Base-by-base conservation (phyloP, 1,140 invertebrate genomes). In the Scaptomyza hsui region DNA sequence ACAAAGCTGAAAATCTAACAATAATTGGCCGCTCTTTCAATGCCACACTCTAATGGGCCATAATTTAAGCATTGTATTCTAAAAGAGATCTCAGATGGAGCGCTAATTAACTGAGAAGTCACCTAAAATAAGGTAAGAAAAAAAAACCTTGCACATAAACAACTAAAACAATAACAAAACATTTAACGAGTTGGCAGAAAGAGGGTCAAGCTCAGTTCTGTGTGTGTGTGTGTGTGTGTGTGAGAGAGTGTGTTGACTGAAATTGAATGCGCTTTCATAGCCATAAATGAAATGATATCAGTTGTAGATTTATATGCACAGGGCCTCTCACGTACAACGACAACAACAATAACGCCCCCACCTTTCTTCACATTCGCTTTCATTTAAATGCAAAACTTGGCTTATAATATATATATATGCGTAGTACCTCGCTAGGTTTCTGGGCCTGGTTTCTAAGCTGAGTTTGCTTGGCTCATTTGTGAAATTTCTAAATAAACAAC, bases 31-130 rank as follows among this genome's bases (percentile, higher is more conserved):
- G 32, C 24, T 62, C 77, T 67, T 75, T 83, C 79, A 72, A 75
- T 69, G 64, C 69, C 61, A 64, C 70, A 59, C 75, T 88, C 69
- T 88, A 86, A 86, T 86, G 79, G 79, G 70, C 55, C 74, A 88
- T 75, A 76, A 75, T 74, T 88, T 74, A 75, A n/a, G 62, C 65
- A 88, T 88, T 86, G 82, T 86, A 55, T 81, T 73, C 68, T 57
- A 15, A n/a, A 37, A 53, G 42, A 49, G 52, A 45, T 48, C 37
- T 61, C 48, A 68, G 55, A 65, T 78, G 51, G 26, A 44, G 57
- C 57, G 64, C 55, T 76, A 88, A 86, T 86, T 75, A 86, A 88
- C 82, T 88, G 81, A 81, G 81, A 88, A 86, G 81, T 76, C 60
- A 69, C 52, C 67, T 39, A 49, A 57, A 68, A 49, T 59, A 53